A percentile compares a stretch with the other conserved stretches of the same genome.
These are phyloP conservation scores for Nothobranchius furzeri DNA, from an alignment of 2,113 vertebrate genomes.

Conservation along the genomic window DNA sequence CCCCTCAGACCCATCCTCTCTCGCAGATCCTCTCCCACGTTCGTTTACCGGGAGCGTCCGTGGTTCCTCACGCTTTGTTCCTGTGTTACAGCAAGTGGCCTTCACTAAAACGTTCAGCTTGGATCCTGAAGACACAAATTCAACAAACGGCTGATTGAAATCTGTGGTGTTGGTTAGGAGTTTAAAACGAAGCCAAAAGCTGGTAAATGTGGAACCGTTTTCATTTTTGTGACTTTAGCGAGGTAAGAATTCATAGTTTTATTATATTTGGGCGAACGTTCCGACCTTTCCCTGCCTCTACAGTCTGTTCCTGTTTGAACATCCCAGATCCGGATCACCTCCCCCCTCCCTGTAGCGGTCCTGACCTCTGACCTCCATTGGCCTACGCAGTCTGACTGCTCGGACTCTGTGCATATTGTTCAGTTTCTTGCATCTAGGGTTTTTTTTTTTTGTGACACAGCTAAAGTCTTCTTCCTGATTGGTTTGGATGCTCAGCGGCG, in stretches of 20 bases:
- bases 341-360: background rate
- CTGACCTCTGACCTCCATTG: background rate
- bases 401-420: slow-evolving; percentile 59
- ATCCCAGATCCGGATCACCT: too few species aligned
- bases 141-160: background rate
- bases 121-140: background rate
- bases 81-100: too few species aligned
- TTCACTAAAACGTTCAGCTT: background rate
- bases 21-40: slow-evolving; percentile 51
- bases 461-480: background rate
- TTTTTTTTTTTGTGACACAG: background rate
- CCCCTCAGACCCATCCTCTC: slow-evolving; percentile 31
- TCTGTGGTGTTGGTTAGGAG: slow-evolving; percentile 20
- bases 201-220: background rate
- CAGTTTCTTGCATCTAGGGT: slow-evolving; percentile 2
- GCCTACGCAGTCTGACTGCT: slow-evolving; percentile 23
- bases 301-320: background rate
- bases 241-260: too few species aligned
- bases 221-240: background rate
- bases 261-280: background rate
- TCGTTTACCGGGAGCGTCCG: slow-evolving; percentile 37
- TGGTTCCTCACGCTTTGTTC: slow-evolving; percentile 18
- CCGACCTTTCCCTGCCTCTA: background rate
- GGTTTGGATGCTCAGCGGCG: slow-evolving; percentile 11
- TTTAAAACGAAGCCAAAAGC: background rate